These are phyloP conservation scores for Sceloporus tristichus DNA, from an alignment of 2,113 vertebrate species.

Conservation along the genomic window DNA sequence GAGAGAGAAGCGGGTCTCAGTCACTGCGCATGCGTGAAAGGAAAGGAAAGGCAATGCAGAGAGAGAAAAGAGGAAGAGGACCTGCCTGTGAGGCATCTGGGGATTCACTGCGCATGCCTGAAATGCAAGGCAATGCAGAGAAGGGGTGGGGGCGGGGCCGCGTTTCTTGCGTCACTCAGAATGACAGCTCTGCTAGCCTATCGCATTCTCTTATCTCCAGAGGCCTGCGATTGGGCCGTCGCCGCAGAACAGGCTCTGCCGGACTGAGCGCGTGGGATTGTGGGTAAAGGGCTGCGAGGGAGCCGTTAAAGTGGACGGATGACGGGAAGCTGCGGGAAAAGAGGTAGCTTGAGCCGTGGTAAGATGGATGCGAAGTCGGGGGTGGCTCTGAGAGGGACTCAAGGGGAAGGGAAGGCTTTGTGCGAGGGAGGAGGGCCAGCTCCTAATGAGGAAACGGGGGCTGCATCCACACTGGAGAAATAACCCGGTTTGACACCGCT, in stretches of 20 bases:
- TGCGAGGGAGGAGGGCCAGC: too few relatives aligned
- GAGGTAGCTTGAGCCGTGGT: too few relatives aligned
- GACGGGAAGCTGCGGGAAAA: too few relatives aligned
- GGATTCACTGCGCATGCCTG: background rate
- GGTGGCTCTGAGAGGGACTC: background rate
- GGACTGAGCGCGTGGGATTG: background rate
- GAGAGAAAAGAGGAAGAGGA: too few relatives aligned
- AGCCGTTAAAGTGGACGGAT: too few relatives aligned
- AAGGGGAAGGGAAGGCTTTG: too few relatives aligned
- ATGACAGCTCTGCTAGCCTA: slow-evolving; percentile 19
- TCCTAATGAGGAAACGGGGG: too few relatives aligned
- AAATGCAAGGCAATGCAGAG: background rate
- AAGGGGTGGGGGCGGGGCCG: background rate
- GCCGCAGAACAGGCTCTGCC: background rate
- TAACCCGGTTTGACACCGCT: too few relatives aligned
- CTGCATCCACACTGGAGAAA: too few relatives aligned
- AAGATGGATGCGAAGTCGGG: background rate
- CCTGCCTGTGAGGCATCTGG: background rate
- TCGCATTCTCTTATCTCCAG: background rate
- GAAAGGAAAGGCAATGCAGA: background rate
- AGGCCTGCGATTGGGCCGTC: slow-evolving; percentile 2
- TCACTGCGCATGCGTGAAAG: too few relatives aligned
- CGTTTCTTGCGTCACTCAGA: background rate
- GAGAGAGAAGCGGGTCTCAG: too few relatives aligned
- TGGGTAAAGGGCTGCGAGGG: background rate